A percentile compares a stretch with the other conserved stretches of the same genome.
phyloP scores from a whole-genome alignment of 2,888 invertebrate genomes.

The Tetropium fuscum region DNA sequence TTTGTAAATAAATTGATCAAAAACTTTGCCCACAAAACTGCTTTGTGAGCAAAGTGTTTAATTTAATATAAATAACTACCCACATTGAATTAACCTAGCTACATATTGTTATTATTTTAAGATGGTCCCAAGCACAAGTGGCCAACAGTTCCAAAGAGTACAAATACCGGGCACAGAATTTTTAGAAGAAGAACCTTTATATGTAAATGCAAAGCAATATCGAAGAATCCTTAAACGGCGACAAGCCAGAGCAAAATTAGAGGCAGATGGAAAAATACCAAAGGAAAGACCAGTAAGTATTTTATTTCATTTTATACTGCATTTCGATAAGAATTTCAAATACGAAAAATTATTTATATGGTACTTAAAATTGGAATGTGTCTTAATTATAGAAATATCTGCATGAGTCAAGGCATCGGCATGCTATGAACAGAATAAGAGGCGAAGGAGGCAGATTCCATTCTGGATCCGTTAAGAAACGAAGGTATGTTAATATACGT shows the following conservation, averaged over 20 bases:
- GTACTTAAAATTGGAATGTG: no score
- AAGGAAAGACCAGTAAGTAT: slow-evolving; percentile 90
- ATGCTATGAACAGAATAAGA: slow-evolving; percentile 97
- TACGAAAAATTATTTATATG: no score
- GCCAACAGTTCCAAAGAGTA: slow-evolving; percentile 70
- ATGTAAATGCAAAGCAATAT: slow-evolving; percentile 99
- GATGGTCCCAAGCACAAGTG: slow-evolving; percentile 71
- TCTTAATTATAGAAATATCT: slow-evolving; percentile 86
- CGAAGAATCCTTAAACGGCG: slow-evolving; percentile 94
- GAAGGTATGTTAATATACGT: slow-evolving; percentile 47
- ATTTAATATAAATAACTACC: no score
- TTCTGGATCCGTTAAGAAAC: slow-evolving; percentile 72
- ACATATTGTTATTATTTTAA: slow-evolving; percentile 48
- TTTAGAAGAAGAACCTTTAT: slow-evolving; percentile 94
- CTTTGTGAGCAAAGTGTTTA: no score
- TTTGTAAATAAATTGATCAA: no score
- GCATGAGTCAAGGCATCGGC: slow-evolving; percentile 96
- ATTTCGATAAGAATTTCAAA: no score
- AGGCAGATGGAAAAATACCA: slow-evolving; percentile 95
- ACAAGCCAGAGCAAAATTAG: slow-evolving; percentile 94
- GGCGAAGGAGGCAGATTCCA: slow-evolving; percentile 98
- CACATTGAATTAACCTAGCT: no score
- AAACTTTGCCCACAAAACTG: no score
- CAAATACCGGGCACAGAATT: slow-evolving; percentile 74
- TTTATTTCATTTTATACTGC: no score